Conservation (phyloP, 2,888 invertebrate species). For the Sminthurinus aureus region DNA sequence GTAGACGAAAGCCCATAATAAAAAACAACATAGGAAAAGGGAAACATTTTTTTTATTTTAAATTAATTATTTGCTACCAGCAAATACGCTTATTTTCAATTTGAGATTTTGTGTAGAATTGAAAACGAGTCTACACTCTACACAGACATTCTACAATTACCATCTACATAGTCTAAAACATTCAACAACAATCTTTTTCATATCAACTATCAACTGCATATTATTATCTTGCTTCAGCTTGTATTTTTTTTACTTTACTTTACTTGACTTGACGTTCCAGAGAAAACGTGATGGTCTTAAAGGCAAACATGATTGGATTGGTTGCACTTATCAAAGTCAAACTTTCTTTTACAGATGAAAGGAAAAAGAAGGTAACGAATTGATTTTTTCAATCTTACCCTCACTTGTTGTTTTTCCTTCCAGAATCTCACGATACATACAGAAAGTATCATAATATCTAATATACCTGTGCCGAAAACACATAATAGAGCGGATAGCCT, state of each 20-base stretch:
- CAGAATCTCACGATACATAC: conserved; percentile 12
- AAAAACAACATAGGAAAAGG: neutral
- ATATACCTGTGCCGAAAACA: conserved; percentile 31
- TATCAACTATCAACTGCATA: too few species aligned
- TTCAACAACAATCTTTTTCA: neutral
- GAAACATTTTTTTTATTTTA: neutral
- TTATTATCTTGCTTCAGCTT: too few species aligned
- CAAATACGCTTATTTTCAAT: conserved; percentile 20
- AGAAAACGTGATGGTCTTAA: conserved; percentile 11
- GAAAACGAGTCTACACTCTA: neutral
- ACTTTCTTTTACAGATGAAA: neutral
- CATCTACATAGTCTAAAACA: too few species aligned
- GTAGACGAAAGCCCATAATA: neutral
- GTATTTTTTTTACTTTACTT: too few species aligned
- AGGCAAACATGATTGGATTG: conserved; percentile 31
- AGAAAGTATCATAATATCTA: neutral
- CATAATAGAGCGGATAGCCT: neutral
- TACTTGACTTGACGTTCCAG: too few species aligned
- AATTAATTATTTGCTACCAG: conserved; percentile 23
- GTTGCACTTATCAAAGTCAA: neutral
- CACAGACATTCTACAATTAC: neutral
- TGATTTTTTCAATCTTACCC: neutral
- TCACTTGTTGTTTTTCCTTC: conserved; percentile 9
- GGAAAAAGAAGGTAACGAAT: neutral
- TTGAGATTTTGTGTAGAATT: conserved; percentile 13